These are phyloP conservation scores for Cyprinodon variegatus DNA, from an alignment of 2,113 vertebrate species.

Conservation along the genomic window DNA sequence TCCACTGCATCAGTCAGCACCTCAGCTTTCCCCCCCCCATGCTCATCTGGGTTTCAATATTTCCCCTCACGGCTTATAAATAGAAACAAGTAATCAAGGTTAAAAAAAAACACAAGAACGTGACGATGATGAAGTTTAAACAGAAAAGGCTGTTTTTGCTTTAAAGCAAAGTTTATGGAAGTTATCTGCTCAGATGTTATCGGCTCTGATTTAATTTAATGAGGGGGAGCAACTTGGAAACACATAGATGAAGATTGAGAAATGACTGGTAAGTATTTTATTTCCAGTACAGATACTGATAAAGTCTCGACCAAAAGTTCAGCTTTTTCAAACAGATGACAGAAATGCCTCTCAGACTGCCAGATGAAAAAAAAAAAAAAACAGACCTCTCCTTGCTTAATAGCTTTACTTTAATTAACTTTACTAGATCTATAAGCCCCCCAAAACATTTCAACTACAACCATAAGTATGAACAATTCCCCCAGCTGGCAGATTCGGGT, in stretches of 20 bases:
- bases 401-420: neutral
- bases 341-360: neutral
- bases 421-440: neutral
- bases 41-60: conserved; percentile 75
- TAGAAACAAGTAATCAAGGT: conserved; percentile 75
- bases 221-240: conserved; percentile 22
- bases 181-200: conserved; percentile 55
- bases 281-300: conserved; percentile 9
- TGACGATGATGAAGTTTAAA: conserved; percentile 56
- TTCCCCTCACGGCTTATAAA: conserved; percentile 70
- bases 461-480: neutral
- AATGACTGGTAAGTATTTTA: conserved; percentile 5
- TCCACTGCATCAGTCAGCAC: conserved; percentile 62
- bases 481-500: neutral
- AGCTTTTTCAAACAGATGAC: neutral
- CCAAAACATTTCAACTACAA: neutral
- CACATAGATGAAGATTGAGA: conserved; percentile 11
- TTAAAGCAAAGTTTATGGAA: conserved; percentile 50
- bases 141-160: conserved; percentile 42
- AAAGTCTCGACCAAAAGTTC: neutral
- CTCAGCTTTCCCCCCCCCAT: conserved; percentile 51
- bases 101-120: neutral
- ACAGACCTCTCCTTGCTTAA: neutral
- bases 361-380: neutral
- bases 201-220: conserved; percentile 14